phyloP scores from a whole-genome alignment of 1,140 invertebrate genomes.

The Tetragnatha versicolor region DNA sequence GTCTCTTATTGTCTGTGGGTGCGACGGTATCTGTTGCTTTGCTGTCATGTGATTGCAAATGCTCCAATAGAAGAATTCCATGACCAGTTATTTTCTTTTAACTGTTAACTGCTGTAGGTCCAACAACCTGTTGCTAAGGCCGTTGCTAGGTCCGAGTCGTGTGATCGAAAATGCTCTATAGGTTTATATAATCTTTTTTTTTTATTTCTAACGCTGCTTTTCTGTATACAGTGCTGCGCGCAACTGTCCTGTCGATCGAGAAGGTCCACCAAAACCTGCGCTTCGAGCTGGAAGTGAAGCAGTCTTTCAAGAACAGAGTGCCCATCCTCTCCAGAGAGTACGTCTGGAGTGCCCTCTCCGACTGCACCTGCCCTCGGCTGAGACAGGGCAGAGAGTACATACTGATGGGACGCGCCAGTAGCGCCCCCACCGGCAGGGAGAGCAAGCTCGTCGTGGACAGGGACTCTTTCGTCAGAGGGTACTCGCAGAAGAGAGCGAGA shows the following conservation, averaged over 20 bases:
- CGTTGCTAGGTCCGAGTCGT: too few species aligned
- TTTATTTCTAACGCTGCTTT: neutral
- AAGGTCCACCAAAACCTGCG: conserved; percentile 19
- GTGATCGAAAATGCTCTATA: too few species aligned
- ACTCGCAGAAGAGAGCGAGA: conserved; percentile 44
- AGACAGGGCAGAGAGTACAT: conserved; percentile 54
- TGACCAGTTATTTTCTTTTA: too few species aligned
- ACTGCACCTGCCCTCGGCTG: conserved; percentile 49
- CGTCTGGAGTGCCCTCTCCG: conserved; percentile 40
- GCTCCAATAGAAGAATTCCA: too few species aligned
- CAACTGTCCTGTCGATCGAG: neutral
- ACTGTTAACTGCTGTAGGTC: too few species aligned
- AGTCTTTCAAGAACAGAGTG: conserved; percentile 57
- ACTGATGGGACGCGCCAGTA: conserved; percentile 53
- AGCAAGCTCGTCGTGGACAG: conserved; percentile 42
- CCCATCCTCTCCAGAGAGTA: conserved; percentile 56
- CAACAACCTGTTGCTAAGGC: too few species aligned
- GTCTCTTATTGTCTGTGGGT: too few species aligned
- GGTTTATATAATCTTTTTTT: neutral
- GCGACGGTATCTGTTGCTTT: too few species aligned
- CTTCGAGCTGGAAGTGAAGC: conserved; percentile 55
- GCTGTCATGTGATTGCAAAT: too few species aligned
- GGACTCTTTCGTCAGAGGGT: conserved; percentile 55
- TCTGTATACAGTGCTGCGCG: neutral
- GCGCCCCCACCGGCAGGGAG: conserved; percentile 43